Conservation (phyloP, 2,797 vertebrate genomes). For the Acipenser ruthenus region DNA sequence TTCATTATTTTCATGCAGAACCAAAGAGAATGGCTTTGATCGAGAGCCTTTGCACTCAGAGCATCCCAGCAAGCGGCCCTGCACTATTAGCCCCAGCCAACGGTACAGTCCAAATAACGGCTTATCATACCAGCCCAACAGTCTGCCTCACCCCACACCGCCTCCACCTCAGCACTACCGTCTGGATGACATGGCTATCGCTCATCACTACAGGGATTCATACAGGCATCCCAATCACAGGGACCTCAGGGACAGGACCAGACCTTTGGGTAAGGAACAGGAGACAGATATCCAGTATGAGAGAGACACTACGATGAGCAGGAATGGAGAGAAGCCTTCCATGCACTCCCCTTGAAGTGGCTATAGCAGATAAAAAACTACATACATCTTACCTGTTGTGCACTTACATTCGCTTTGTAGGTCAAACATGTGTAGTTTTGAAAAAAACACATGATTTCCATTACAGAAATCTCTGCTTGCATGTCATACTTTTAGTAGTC, state of each 20-base stretch:
- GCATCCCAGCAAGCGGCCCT: constrained; percentile 82
- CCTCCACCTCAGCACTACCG: constrained; percentile 83
- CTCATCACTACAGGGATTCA: constrained; percentile 86
- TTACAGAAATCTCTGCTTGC: no score
- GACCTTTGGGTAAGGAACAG: constrained; percentile 72
- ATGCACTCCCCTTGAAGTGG: no score
- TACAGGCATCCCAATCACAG: constrained; percentile 82
- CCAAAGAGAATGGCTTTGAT: constrained; percentile 90
- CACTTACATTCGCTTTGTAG: no score
- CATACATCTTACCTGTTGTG: no score
- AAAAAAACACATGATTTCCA: no score
- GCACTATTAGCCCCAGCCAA: constrained; percentile 83
- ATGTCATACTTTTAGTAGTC: no score
- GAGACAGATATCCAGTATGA: no score
- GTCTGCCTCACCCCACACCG: constrained; percentile 80
- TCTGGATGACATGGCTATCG: constrained; percentile 85
- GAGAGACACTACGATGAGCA: no score
- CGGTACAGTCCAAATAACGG: constrained; percentile 85
- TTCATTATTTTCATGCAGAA: constrained; percentile 47
- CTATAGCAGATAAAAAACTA: no score
- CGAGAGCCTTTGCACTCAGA: constrained; percentile 83
- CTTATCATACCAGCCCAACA: constrained; percentile 81
- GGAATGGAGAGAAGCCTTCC: no score
- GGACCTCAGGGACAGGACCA: constrained; percentile 81
- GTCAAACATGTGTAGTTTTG: no score